Conservation (phyloP, 2,113 vertebrate species). For the Scytalopus superciliaris region DNA sequence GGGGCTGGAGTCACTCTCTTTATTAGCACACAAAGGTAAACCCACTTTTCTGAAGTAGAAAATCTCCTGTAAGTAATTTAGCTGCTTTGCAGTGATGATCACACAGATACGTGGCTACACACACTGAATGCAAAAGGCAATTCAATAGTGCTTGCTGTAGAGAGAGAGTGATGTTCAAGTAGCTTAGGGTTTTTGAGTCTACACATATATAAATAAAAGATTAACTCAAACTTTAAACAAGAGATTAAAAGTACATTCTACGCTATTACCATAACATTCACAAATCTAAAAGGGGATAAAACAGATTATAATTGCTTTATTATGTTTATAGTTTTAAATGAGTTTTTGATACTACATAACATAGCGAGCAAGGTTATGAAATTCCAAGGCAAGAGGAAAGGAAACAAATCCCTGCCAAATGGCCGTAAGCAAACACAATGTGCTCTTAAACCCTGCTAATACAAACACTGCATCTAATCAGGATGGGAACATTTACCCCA, state of each 20-base stretch:
- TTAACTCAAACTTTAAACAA: not conserved
- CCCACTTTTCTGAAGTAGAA: not conserved
- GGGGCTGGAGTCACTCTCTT: not conserved
- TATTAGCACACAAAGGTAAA: not conserved
- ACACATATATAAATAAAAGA: not conserved
- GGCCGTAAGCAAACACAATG: accelerated
- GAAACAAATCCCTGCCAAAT: not conserved
- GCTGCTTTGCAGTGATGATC: not conserved
- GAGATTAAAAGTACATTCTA: not conserved
- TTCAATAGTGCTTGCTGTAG: not conserved
- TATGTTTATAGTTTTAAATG: not conserved
- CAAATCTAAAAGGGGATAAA: not conserved
- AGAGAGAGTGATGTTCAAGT: not conserved
- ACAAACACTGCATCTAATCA: not conserved
- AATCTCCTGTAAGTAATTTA: not conserved
- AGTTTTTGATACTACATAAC: not conserved
- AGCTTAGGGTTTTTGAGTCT: not conserved
- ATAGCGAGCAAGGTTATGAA: not conserved
- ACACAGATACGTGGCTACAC: not conserved
- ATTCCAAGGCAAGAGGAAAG: not conserved
- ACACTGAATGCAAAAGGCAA: not conserved
- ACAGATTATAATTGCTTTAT: not conserved
- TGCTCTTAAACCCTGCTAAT: not conserved
- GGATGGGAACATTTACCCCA: accelerated
- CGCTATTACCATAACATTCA: not conserved